Evolutionary conservation across 2,888 invertebrate genomes (phyloP), one percentile per base, ranked within the genome.

Genomic region (Lasiommata megera): DNA sequence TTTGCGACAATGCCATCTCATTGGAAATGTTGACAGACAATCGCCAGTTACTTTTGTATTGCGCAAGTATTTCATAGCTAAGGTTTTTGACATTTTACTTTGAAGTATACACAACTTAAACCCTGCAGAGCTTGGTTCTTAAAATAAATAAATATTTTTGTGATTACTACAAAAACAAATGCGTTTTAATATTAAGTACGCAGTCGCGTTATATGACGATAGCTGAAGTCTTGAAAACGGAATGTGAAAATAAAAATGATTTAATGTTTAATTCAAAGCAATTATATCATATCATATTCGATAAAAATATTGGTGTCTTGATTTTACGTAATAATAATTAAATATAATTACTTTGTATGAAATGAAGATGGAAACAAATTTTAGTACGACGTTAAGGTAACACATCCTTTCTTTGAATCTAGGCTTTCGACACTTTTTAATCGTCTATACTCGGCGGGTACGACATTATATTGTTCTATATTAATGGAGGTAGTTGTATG

Each of bases 221-320:
- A 54, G 50, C 50, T 65, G 58, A 65, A 67, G 67, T 65, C 68
- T 71, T 70, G 68, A 63, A 62, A 70, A 69, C 74, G 78, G 78
- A 79, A 79, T 79, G 79, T 78, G 70, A 66, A 56, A 68, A 66
- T 62, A 55, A 56, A 38, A 55, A 44, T 38, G 17, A 28, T 17
- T 16, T 37, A 23, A 34, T 14, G 18, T 43, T 31, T 31, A 34
- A 61, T 14, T 34, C 28, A 36, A 47, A 48, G 17, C 34, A 17
- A 40, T 37, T 29, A n/a, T 44, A 14, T 23, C n/a, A 43, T 6
- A 28, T 43, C 34, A 34, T 34, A 34, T 11, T 11, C 11, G 3
- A 34, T 34, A 11, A 34, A 1, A 34, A 34, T 34, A 3, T 11
- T 9, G 9, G 1, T 34, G 34, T 1, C 9, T 31, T 3, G 11